Evolutionary conservation across 2,888 invertebrate species (phyloP).

Genomic region (Leucophora obtusa): DNA sequence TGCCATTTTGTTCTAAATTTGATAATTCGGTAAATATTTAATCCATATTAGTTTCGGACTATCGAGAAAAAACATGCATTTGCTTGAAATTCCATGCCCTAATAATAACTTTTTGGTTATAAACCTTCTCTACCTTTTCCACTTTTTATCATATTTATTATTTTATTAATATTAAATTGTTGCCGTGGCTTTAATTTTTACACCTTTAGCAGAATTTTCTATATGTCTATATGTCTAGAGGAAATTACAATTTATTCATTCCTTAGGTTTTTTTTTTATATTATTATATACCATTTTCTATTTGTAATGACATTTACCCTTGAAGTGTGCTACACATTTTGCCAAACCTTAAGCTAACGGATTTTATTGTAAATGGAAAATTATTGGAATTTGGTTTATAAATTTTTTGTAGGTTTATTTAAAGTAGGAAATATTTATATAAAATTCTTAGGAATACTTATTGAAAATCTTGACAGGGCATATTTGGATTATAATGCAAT

Average conservation of each 20-base stretch:
- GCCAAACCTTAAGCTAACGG: neutral
- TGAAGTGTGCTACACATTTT: neutral
- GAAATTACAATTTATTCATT: conserved; percentile 2
- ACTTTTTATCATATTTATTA: neutral
- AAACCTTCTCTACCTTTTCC: neutral
- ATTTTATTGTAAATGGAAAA: neutral
- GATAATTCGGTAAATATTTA: too few species aligned
- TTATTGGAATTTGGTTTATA: neutral
- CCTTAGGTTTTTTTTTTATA: neutral
- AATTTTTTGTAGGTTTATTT: neutral
- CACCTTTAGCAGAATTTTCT: neutral
- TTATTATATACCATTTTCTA: neutral
- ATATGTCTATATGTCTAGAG: neutral
- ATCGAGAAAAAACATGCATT: too few species aligned
- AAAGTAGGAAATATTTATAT: neutral
- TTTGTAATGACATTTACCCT: neutral
- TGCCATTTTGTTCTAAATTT: too few species aligned
- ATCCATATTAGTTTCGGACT: too few species aligned
- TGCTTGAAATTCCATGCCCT: too few species aligned
- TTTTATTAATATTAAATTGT: neutral
- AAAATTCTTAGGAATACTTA: too few species aligned
- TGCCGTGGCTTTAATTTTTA: neutral
- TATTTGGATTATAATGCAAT: too few species aligned
- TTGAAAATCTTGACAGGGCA: too few species aligned
- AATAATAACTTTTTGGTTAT: too few species aligned